Conservation (phyloP, 2,888 invertebrate genomes). For the Ypsolopha sequella region DNA sequence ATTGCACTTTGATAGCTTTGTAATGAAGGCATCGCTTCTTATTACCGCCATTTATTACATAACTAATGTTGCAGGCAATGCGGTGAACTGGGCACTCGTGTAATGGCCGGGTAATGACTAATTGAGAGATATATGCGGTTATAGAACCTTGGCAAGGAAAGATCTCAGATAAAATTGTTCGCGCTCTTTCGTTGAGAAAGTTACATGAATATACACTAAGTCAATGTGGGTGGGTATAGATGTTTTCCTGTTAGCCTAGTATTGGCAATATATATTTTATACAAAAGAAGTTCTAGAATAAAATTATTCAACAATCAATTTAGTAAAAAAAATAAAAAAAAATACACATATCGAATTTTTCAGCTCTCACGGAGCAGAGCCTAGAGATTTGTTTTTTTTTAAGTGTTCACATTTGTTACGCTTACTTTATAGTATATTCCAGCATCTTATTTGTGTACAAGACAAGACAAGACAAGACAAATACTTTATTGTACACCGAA, state of each 20-base stretch:
- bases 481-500: too few relatives aligned
- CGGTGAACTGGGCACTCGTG: background rate
- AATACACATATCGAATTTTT: too few relatives aligned
- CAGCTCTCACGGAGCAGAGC: too few relatives aligned
- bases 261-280: background rate
- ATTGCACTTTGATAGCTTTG: constrained; percentile 1
- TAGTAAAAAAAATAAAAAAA: too few relatives aligned
- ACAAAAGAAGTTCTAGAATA: background rate
- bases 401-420: too few relatives aligned
- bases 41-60: constrained; percentile 2
- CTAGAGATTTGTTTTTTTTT: too few relatives aligned
- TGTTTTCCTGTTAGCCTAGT: background rate
- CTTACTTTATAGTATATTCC: too few relatives aligned
- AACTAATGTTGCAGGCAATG: background rate
- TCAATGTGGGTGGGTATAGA: background rate
- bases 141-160: background rate
- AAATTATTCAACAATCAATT: too few relatives aligned
- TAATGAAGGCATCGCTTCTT: background rate
- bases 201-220: too few relatives aligned
- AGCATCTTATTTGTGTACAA: too few relatives aligned
- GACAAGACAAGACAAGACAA: too few relatives aligned
- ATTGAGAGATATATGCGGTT: background rate
- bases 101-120: constrained; percentile 3
- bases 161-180: background rate
- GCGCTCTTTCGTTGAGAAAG: background rate